Conservation (phyloP, 2,797 vertebrate species). For the Ctenopoma kingsleyae region DNA sequence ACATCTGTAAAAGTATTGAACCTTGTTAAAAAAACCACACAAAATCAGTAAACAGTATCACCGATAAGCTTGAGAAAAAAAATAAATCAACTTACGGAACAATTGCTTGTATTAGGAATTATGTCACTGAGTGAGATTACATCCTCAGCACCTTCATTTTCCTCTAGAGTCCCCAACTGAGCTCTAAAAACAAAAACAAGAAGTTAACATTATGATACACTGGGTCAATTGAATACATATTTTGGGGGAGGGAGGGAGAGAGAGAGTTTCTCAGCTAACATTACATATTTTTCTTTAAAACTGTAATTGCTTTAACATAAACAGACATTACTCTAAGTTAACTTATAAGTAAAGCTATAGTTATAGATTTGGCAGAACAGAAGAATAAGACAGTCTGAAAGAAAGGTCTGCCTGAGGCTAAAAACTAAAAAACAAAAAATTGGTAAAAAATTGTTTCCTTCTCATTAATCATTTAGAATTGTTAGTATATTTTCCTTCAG, state of each 20-base stretch:
- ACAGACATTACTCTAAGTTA: too few relatives aligned
- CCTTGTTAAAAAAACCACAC: conserved; percentile 77
- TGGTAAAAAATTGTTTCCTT: too few relatives aligned
- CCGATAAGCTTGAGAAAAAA: neutral
- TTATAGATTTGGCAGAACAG: too few relatives aligned
- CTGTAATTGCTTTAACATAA: too few relatives aligned
- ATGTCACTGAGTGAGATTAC: conserved; percentile 78
- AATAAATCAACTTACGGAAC: conserved; percentile 79
- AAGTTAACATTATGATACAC: neutral
- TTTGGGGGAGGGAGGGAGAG: too few relatives aligned
- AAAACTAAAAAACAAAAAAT: too few relatives aligned
- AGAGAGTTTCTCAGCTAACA: neutral
- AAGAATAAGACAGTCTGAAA: too few relatives aligned
- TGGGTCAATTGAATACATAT: neutral
- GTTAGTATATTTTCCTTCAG: too few relatives aligned
- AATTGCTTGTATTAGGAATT: conserved; percentile 77
- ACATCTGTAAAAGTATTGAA: conserved; percentile 77
- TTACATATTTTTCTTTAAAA: too few relatives aligned
- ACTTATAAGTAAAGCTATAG: too few relatives aligned
- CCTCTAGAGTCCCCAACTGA: conserved; percentile 56
- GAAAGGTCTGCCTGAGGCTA: too few relatives aligned
- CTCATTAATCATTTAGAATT: too few relatives aligned
- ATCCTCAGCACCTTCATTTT: conserved; percentile 60
- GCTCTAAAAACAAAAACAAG: conserved; percentile 52
- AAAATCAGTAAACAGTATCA: conserved; percentile 56